Evolutionary conservation across 1,140 invertebrate species (phyloP).

Genomic region (Drosophila pachea): DNA sequence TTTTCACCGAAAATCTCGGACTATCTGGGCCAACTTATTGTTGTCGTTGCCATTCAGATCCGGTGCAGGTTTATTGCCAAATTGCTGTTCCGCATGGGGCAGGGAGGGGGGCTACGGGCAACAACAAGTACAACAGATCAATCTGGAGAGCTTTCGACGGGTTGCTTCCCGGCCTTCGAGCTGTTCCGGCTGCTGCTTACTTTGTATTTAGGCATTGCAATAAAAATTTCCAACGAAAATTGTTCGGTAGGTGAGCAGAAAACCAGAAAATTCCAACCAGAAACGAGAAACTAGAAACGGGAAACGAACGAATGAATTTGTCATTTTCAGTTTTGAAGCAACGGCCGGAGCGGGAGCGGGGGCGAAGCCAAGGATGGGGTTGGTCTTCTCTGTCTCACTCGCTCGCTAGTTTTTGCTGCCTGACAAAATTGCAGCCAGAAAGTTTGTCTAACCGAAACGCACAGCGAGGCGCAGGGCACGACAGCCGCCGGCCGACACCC

Average conservation of each 20-base stretch:
- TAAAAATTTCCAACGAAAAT: slow-evolving; percentile 67
- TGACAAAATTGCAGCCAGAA: slow-evolving; percentile 64
- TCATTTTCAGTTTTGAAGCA: slow-evolving; percentile 39
- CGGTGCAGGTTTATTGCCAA: slow-evolving; percentile 3
- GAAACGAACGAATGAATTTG: slow-evolving; percentile 57
- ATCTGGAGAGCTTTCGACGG: slow-evolving; percentile 36
- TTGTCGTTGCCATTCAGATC: slow-evolving; percentile 11
- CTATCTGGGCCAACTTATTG: slow-evolving; percentile 1
- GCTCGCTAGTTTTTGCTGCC: slow-evolving; percentile 5
- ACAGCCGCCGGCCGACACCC: slow-evolving; percentile 5
- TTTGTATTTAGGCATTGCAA: slow-evolving; percentile 70
- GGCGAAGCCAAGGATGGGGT: too few species aligned
- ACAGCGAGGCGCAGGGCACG: slow-evolving; percentile 1
- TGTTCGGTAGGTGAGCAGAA: slow-evolving; percentile 47
- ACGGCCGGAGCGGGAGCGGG: not conserved
- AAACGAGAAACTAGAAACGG: slow-evolving; percentile 24
- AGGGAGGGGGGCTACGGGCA: not conserved
- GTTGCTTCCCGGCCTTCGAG: slow-evolving; percentile 21
- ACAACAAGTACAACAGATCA: slow-evolving; percentile 36
- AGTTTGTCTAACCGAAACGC: slow-evolving; percentile 52
- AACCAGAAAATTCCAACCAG: slow-evolving; percentile 36
- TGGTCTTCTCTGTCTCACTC: slow-evolving; percentile 25
- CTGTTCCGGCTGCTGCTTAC: slow-evolving; percentile 64
- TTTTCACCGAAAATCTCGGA: not conserved
- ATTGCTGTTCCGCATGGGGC: not conserved